These are phyloP conservation scores for Drymodes brunneopygia DNA, from an alignment of 2,113 vertebrate species.

Conservation along the genomic window DNA sequence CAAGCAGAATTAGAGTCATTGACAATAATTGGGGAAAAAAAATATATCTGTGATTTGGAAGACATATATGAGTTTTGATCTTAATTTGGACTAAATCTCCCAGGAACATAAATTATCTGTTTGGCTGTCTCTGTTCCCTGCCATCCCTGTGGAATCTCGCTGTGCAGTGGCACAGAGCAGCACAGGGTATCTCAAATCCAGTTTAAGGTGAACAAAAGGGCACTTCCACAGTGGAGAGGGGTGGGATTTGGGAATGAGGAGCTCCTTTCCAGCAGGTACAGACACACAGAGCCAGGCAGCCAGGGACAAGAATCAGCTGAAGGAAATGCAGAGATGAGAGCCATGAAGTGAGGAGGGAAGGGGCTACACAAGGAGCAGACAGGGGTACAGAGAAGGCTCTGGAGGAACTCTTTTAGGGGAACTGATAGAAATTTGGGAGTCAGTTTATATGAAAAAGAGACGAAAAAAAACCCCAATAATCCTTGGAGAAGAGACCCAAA, in stretches of 20 bases:
- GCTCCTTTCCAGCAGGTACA: not conserved
- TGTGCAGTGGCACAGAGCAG: not conserved
- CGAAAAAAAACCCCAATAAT: not conserved
- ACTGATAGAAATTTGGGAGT: not conserved
- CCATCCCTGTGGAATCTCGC: not conserved
- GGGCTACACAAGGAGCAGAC: not conserved
- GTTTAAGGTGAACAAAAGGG: not conserved
- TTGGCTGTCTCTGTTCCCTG: not conserved
- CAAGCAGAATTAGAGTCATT: conserved; percentile 3
- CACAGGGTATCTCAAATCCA: not conserved
- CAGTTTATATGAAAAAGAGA: not conserved
- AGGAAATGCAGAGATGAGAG: not conserved
- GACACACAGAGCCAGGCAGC: not conserved
- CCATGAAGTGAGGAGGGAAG: not conserved
- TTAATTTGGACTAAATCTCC: conserved; percentile 31
- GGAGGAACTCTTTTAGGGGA: not conserved
- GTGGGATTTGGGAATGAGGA: not conserved
- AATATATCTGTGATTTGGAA: not conserved
- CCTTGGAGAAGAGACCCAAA: not conserved
- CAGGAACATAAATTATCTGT: conserved; percentile 8
- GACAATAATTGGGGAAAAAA: not conserved
- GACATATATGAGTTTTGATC: conserved; percentile 3
- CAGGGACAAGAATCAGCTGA: not conserved
- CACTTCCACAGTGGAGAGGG: not conserved
- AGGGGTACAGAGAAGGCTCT: not conserved